Base-by-base conservation (phyloP, 1,140 invertebrate species). In the Nixonia krombeini region DNA sequence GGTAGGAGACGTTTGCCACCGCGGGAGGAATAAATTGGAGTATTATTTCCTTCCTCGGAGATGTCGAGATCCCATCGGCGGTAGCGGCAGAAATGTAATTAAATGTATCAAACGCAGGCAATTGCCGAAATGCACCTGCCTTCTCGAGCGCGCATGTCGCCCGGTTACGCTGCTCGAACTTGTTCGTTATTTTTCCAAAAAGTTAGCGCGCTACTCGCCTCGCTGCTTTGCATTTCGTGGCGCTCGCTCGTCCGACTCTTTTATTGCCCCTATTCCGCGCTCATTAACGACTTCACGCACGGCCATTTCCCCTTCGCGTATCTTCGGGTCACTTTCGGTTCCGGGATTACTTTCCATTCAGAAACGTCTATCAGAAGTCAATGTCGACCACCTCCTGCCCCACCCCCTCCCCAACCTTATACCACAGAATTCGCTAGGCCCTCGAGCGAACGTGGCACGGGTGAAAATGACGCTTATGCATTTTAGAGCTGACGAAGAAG, bases 81-180 rank as follows among this genome's bases (percentile, higher is more conserved):
- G 53, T 13, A 29, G 26, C 53, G 49, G 51, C 40, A 59, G 69
- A 81, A 79, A 80, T 76, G 66, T 79, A 81, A 82, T 82, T 81
- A 82, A 80, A 80, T n/a, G n/a, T 82, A 81, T 80, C 75, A 81
- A 82, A 82, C 75, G 70, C 65, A 75, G 46, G 78, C 78, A 82
- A 81, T 82, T 82, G 80, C 75, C 56, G 51, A 40, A 63, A 56
- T 66, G 74, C 78, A 79, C 75, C 81, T 80, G 75, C 72, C 49
- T 13, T 7, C 4, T 21, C 25, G 15, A 49, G 50, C 44, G 64
- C 42, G 68, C 2, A n/a, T n/a, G 45, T 26, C 25, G 50, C 38
- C 50, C 59, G 45, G 35, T 55, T 44, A 37, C 50, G 4, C 42
- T 26, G 41, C 47, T 38, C 58, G 26, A 55, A 49, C 41, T 2